phyloP scores from a whole-genome alignment of 2,888 invertebrate species.

The Euplexia lucipara region DNA sequence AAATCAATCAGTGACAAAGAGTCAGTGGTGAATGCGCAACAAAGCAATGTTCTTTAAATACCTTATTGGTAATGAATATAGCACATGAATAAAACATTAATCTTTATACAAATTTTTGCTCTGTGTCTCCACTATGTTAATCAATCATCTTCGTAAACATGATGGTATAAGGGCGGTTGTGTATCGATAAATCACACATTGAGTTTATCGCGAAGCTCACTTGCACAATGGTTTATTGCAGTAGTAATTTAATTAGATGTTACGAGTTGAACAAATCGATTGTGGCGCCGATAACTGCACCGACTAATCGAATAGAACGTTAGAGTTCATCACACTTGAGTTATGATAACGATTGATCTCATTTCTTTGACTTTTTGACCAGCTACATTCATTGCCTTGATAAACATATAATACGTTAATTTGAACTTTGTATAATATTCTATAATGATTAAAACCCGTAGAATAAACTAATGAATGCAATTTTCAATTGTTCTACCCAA shows the following conservation, averaged over 20 bases:
- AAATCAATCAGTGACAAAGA: conserved; percentile 11
- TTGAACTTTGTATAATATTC: background rate
- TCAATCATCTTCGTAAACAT: conserved; percentile 44
- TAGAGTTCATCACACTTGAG: conserved; percentile 70
- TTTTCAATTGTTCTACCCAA: conserved; percentile 14
- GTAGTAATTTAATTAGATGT: conserved; percentile 83
- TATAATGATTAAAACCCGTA: background rate
- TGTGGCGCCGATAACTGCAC: conserved; percentile 70
- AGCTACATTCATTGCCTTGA: conserved; percentile 19
- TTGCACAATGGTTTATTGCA: conserved; percentile 77
- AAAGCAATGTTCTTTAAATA: conserved; percentile 11
- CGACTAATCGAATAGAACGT: conserved; percentile 67
- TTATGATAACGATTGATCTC: conserved; percentile 61
- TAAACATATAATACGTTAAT: background rate
- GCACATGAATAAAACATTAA: conserved; percentile 1
- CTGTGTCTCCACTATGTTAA: conserved; percentile 18
- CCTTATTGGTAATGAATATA: conserved; percentile 4
- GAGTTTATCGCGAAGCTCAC: conserved; percentile 67
- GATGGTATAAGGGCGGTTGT: conserved; percentile 41
- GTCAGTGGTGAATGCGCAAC: conserved; percentile 6
- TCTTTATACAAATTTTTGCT: conserved; percentile 14
- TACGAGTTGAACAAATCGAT: conserved; percentile 84
- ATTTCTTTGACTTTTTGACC: conserved; percentile 40
- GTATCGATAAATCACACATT: conserved; percentile 65
- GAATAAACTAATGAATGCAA: background rate